Conservation (phyloP, 2,888 invertebrate species). For the Stenodema calcarata region DNA sequence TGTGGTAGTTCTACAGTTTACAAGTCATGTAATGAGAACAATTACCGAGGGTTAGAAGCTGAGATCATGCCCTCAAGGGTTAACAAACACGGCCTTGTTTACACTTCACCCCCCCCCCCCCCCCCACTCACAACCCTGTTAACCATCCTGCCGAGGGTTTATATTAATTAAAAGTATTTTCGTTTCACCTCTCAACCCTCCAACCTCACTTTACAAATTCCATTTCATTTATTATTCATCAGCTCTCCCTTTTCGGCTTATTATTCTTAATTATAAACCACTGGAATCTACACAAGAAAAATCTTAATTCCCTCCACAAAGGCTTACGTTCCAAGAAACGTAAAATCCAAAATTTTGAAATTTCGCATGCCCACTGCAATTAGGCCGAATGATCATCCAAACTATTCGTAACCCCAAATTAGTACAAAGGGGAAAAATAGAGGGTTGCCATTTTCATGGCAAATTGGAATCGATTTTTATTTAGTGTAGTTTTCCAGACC, state of each 20-base stretch:
- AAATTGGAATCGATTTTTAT: no score
- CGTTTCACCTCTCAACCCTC: slow-evolving; percentile 42
- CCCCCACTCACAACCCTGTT: slow-evolving; percentile 48
- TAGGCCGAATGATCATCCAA: no score
- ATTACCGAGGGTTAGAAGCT: slow-evolving; percentile 49
- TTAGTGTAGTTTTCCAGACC: no score
- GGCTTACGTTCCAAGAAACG: no score
- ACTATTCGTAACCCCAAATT: no score
- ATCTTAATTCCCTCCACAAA: no score
- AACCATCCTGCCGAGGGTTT: slow-evolving; percentile 53
- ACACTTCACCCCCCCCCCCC: not conserved
- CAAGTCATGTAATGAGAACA: slow-evolving; percentile 53
- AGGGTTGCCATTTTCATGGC: no score
- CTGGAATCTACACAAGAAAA: no score
- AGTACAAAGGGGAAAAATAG: no score
- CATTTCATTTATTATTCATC: not conserved
- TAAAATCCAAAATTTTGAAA: no score
- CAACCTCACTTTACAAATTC: slow-evolving; percentile 6
- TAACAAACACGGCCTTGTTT: slow-evolving; percentile 22
- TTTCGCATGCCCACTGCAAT: no score
- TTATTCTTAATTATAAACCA: no score
- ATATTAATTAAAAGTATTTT: slow-evolving; percentile 60
- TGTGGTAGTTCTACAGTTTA: slow-evolving; percentile 1
- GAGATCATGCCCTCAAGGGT: slow-evolving; percentile 14
- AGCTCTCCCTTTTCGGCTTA: not conserved